Base-by-base conservation (phyloP, 35 echinoderm and acorn worm genomes). In the Diadema setosum region DNA sequence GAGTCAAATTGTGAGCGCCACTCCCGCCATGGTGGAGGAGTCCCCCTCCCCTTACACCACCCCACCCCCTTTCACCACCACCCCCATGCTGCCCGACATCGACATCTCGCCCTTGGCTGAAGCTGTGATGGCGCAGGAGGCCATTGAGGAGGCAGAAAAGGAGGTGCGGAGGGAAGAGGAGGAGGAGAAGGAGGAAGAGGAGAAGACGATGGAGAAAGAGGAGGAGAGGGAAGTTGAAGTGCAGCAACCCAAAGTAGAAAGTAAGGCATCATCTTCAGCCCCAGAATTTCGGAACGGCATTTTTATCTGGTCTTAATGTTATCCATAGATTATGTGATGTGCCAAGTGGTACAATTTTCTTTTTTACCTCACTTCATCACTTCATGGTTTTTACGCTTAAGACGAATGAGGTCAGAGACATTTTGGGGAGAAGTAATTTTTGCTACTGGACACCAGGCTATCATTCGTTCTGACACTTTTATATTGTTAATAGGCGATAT, bases 121-220 rank as follows among this genome's bases (percentile, higher is more conserved):
- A 30, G 63, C 55, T 59, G 44, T 78, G 3, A 78, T 78, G 45
- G 81, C 80, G 25, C 32, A 74, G 81, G 67, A 88, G 45, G 70
- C 86, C 36, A 84, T 30, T 58, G 64, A 91, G 32, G 63, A 83
- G 24, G 80, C 83, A 31, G 80, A 91, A 42, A 91, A 67, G 42
- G 82, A 82, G 39, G 23, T 78, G 37, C 35, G 5, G 37, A 41
- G 44, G 34, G 73, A 34, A 3, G 73, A 78, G 73, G 44, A 21
- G 73, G 73, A 78, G 73, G 37, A 41, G 73, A 25, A 67, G 24
- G 61, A 67, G 12, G 61, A 11, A 30, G 61, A 23, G 48, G n/a
- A 52, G 48, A 52, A 11, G 48, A n/a, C 9, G 27, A 30, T 18
- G 17, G 73, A 44, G 73, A 17, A 16, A 35, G 73, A 78, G 61